Base-by-base conservation (phyloP, 2,113 vertebrate genomes). In the Corythoichthys haematopterus region DNA sequence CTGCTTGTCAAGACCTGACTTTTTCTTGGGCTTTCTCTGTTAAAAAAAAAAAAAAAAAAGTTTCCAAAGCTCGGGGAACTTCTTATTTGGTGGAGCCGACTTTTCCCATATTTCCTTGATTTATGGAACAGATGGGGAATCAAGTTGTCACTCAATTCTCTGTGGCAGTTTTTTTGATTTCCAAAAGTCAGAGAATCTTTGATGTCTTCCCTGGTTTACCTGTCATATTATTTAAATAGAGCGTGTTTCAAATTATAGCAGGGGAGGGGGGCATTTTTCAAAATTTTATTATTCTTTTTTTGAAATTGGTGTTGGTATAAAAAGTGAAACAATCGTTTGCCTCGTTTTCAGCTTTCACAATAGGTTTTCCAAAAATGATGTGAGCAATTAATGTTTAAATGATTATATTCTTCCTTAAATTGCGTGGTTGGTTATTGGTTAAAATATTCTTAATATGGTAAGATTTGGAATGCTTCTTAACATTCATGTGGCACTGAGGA, bases 1-100 rank as follows among this genome's bases (percentile, higher is more conserved):
- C 81, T 87, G 88, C 83, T 85, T 89, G 88, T 89, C 86, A 90
- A 85, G 72, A 84, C 88, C 88, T 89, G 78, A 88, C 84, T 87
- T 85, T 88, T 78, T 80, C 85, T 83, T 80, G 76, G 56, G 56
- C 74, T 87, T 78, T 35, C 74, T 78, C 20, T 28, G 20, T 28
- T 68, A 83, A 82, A 82, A 82, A 84, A 91, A 89, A 85, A 77
- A 77, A 85, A 85, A 78, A 82, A 89, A 87, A 83, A 90, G 85
- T 83, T 78, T 82, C 78, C 83, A 83, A 87, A 81, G 76, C 82
- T 66, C 66, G 38, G 72, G 83, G 85, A 86, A 84, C 87, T 88
- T 88, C 75, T 85, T 88, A 80, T 74, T 86, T 86, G 81, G 78
- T 80, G 69, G 79, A 74, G 79, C 76, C 70, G 81, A 85, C 84